A percentile compares a stretch with the other conserved stretches of the same genome.
Evolutionary conservation across 2,113 vertebrate species (phyloP).

Genomic region (Myrmecophaga tridactyla): DNA sequence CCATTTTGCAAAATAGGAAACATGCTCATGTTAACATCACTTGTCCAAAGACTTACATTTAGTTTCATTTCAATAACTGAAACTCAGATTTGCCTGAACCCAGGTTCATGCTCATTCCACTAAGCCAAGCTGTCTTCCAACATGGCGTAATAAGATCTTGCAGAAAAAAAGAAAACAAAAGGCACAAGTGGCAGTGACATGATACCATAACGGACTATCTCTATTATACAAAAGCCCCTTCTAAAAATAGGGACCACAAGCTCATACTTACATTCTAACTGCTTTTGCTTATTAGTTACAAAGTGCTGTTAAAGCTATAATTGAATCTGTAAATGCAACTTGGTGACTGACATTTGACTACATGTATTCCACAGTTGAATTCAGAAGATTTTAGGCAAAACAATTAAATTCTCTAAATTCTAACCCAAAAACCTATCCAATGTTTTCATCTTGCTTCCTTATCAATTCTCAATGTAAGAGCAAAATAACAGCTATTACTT

Average conservation of each 20-base stretch:
- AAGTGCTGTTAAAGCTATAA: background rate
- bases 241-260: background rate
- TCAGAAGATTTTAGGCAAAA: conserved; percentile 47
- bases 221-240: background rate
- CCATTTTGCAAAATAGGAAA: background rate
- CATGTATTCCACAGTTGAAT: background rate
- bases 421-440: conserved; percentile 18
- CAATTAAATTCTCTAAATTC: background rate
- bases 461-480: background rate
- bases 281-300: background rate
- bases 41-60: background rate
- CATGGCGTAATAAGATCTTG: background rate
- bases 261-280: background rate
- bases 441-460: background rate
- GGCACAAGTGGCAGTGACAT: background rate
- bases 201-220: background rate
- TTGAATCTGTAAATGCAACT: background rate
- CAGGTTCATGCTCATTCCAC: background rate
- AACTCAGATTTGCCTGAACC: conserved; percentile 18
- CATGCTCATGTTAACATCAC: background rate
- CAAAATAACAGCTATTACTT: background rate
- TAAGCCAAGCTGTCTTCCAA: background rate
- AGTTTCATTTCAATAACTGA: background rate
- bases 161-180: background rate
- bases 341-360: background rate